These are phyloP conservation scores for Steinernema khuongi DNA, from an alignment of 1,140 invertebrate genomes.

Conservation along the genomic window DNA sequence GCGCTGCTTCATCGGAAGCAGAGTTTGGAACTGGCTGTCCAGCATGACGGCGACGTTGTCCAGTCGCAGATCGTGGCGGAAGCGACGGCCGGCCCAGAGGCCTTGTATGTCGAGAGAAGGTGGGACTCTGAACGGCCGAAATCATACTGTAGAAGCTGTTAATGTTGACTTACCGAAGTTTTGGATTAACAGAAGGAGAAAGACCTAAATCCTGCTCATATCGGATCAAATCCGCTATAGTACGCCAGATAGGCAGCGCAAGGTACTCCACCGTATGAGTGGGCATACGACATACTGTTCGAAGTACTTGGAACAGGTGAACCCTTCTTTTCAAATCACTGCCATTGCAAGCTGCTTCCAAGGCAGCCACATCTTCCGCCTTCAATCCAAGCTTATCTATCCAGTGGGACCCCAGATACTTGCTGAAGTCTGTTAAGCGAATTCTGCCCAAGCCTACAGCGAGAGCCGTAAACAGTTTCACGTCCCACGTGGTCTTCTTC, in stretches of 20 bases:
- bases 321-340: not conserved
- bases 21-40: conserved; percentile 3
- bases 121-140: not conserved
- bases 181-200: not conserved
- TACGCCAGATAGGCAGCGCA: not conserved
- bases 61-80: not conserved
- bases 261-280: not conserved
- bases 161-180: not conserved
- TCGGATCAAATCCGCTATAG: not conserved
- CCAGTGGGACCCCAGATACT: not conserved
- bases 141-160: not conserved
- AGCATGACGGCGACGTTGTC: conserved; percentile 7
- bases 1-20: not conserved
- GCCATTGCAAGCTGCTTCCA: not conserved
- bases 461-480: not conserved
- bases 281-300: not conserved
- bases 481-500: not conserved
- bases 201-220: not conserved
- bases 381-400: not conserved
- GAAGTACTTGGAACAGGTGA: not conserved
- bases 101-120: not conserved
- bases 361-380: not conserved
- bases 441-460: not conserved
- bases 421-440: not conserved
- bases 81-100: not conserved